These are phyloP conservation scores for Sipha maydis DNA, from an alignment of 2,888 invertebrate species.

Conservation along the genomic window DNA sequence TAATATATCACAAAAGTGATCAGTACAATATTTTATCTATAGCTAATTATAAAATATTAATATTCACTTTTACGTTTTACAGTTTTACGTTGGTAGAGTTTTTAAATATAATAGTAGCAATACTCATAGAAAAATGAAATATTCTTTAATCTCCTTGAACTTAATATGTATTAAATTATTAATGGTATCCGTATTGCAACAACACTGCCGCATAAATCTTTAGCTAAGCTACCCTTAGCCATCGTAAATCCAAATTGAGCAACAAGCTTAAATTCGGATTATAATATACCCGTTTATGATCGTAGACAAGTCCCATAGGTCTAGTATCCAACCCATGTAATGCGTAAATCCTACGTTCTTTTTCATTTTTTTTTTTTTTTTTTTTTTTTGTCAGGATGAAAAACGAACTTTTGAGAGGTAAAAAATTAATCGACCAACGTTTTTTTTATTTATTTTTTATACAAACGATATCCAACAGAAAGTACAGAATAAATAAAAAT, in stretches of 20 bases:
- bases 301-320: slow-evolving; percentile 59
- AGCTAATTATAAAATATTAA: background rate
- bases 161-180: slow-evolving; percentile 40
- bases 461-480: background rate
- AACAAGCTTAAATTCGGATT: slow-evolving; percentile 56
- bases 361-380: slow-evolving; percentile 19
- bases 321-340: slow-evolving; percentile 55
- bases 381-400: slow-evolving; percentile 9
- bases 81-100: background rate
- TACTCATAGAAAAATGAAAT: slow-evolving; percentile 19
- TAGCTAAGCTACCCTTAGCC: slow-evolving; percentile 48
- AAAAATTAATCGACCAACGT: slow-evolving; percentile 18
- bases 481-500: background rate
- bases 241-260: slow-evolving; percentile 60
- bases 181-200: slow-evolving; percentile 37
- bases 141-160: background rate
- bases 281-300: slow-evolving; percentile 55
- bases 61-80: background rate
- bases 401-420: slow-evolving; percentile 16
- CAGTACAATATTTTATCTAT: background rate
- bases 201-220: slow-evolving; percentile 43
- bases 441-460: background rate
- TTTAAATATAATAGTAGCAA: background rate
- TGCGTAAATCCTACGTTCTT: slow-evolving; percentile 45
- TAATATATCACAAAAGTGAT: background rate